A percentile compares a stretch with the other conserved stretches of the same genome.
phyloP scores from a whole-genome alignment of 2,113 vertebrate species.

The Potamarius usumacintae region DNA sequence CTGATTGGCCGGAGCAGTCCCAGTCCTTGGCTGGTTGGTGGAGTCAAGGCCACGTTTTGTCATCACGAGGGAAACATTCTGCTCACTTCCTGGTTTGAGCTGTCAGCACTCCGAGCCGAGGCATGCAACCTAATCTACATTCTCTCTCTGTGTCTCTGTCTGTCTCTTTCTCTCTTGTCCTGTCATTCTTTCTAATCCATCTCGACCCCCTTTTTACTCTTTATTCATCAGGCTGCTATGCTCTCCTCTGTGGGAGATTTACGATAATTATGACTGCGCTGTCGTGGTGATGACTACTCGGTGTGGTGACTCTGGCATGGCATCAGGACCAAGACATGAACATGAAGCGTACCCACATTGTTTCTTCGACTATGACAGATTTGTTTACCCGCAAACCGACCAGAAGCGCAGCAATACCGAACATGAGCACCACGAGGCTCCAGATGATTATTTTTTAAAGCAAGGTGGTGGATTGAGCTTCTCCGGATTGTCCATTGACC shows the following conservation, averaged over 20 bases:
- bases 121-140: constrained; percentile 59
- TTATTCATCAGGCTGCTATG: constrained; percentile 23
- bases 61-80: constrained; percentile 21
- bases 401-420: not conserved
- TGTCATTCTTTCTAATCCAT: constrained; percentile 13
- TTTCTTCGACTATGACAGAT: constrained; percentile 42
- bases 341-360: not conserved
- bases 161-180: constrained; percentile 55
- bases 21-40: constrained; percentile 34
- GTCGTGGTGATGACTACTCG: constrained; percentile 67
- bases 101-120: constrained; percentile 52
- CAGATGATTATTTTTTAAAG: not conserved
- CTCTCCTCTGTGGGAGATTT: constrained; percentile 62
- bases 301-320: constrained; percentile 58
- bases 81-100: constrained; percentile 43
- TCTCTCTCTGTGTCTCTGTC: constrained; percentile 30
- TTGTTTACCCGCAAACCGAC: constrained; percentile 34
- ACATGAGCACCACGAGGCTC: not conserved
- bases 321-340: constrained; percentile 43
- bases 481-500: constrained; percentile 7
- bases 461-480: not conserved
- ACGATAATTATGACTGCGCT: constrained; percentile 70
- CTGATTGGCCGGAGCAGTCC: constrained; percentile 35
- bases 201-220: constrained; percentile 8
- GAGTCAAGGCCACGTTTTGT: constrained; percentile 42